Percentiles rank a stretch among this genome's conserved stretches.
phyloP scores from a whole-genome alignment of 2,797 vertebrate species.

The Trematomus bernacchii region DNA sequence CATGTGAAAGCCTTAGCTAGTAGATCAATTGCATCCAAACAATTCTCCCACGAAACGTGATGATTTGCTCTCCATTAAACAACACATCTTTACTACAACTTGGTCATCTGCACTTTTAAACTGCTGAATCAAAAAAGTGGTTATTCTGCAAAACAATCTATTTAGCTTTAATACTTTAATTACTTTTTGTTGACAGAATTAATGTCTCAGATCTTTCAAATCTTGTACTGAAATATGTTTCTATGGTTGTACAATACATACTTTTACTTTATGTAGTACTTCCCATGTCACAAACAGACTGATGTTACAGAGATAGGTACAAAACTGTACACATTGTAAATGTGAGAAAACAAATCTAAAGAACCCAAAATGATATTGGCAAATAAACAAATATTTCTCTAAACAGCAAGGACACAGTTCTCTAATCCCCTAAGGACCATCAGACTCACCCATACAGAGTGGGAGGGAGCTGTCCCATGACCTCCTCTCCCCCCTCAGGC shows the following conservation, averaged over 20 bases:
- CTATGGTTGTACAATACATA: background rate
- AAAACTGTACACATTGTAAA: background rate
- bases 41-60: background rate
- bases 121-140: background rate
- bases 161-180: background rate
- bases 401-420: background rate
- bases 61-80: background rate
- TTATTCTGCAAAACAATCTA: background rate
- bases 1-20: background rate
- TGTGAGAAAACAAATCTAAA: background rate
- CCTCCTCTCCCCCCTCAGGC: constrained; percentile 94
- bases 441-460: constrained; percentile 91
- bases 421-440: background rate
- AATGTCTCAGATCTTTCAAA: background rate
- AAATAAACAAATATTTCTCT: background rate
- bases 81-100: background rate
- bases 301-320: too few relatives aligned
- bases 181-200: background rate
- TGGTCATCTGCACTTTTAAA: background rate
- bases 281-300: too few relatives aligned
- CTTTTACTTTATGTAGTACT: background rate
- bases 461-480: constrained; percentile 96
- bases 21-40: background rate
- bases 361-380: background rate
- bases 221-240: background rate